Evolutionary conservation across 1,140 invertebrate species (phyloP).

Genomic region (Lethrus apterus): DNA sequence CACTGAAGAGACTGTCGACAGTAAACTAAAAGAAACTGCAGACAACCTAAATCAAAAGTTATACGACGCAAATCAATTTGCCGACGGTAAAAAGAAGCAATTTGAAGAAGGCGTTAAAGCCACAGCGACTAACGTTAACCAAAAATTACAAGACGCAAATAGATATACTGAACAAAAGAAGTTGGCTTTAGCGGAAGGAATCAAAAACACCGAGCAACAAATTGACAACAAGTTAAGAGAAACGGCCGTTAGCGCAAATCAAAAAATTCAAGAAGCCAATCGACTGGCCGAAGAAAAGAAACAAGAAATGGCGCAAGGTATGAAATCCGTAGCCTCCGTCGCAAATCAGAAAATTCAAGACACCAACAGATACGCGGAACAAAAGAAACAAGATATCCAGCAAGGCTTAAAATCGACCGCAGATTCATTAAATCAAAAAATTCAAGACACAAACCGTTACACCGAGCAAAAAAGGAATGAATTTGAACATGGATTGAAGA

Average conservation of each 20-base stretch:
- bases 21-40: slow-evolving; percentile 4
- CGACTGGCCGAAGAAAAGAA: slow-evolving; percentile 12
- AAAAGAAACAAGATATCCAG: too few species aligned
- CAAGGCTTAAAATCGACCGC: too few species aligned
- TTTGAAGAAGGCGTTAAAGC: slow-evolving; percentile 12
- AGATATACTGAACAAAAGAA: slow-evolving; percentile 17
- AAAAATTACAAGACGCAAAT: slow-evolving; percentile 1
- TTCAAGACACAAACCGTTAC: slow-evolving; percentile 13
- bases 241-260: slow-evolving; percentile 17
- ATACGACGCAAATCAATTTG: slow-evolving; percentile 6
- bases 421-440: slow-evolving; percentile 13
- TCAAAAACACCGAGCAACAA: slow-evolving; percentile 16
- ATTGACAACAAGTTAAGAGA: slow-evolving; percentile 22
- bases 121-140: background rate
- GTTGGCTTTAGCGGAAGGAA: slow-evolving; percentile 18
- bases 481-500: slow-evolving; percentile 5
- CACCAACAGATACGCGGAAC: too few species aligned
- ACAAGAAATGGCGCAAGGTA: slow-evolving; percentile 1
- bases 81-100: slow-evolving; percentile 18
- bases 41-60: slow-evolving; percentile 4
- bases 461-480: slow-evolving; percentile 8
- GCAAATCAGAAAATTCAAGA: too few species aligned
- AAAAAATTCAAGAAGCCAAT: slow-evolving; percentile 10
- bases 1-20: slow-evolving; percentile 14
- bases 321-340: slow-evolving; percentile 12